Base-by-base conservation (phyloP, 2,797 vertebrate genomes). In the Trachops cirrhosus region DNA sequence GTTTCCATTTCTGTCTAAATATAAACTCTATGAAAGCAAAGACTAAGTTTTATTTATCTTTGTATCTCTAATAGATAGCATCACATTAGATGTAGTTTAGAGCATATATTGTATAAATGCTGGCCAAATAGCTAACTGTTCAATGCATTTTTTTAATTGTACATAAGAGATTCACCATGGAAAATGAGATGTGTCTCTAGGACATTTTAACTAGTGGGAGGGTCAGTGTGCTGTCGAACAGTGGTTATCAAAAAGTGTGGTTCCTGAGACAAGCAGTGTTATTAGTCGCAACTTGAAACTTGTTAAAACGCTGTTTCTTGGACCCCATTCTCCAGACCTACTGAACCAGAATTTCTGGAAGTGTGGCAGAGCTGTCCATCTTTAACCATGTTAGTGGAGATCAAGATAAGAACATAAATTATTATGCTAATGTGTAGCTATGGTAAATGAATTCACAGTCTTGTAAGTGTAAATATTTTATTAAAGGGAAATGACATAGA, bases 381-480 rank as follows among this genome's bases (percentile, higher is more conserved):
- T 26, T 86, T 67, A 92, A 79, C 22, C 26, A 41, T 6, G 46
- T 92, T 57, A 91, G 16, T 89, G 46, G 18, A 89, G 24, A 83
- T 9, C 41, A 68, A 77, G 67, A 80, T 82, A 80, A 90, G 91
- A 95, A 37, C 29, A 84, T 57, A 71, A 75, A 67, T 68, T 52
- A 80, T 89, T 94, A 59, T 44, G 57, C 32, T 57, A 50, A 87
- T n/a, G 62, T 62, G 54, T 44, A 74, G 24, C n/a, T 73, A 62
- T 77, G 7, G 44, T 77, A 82, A 77, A 74, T 73, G 48, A 82
- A 89, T 44, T 78, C 15, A 68, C 22, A 77, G 39, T 82, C 14
- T 59, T 92, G 50, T 44, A 86, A 80, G 9, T 39, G 26, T 16
- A 46, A 62, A 83, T 92, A 89, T 86, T 93, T 93, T 87, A 84